These are phyloP conservation scores for Tragulus kanchil DNA, from an alignment of 2,113 vertebrate genomes.

Conservation along the genomic window DNA sequence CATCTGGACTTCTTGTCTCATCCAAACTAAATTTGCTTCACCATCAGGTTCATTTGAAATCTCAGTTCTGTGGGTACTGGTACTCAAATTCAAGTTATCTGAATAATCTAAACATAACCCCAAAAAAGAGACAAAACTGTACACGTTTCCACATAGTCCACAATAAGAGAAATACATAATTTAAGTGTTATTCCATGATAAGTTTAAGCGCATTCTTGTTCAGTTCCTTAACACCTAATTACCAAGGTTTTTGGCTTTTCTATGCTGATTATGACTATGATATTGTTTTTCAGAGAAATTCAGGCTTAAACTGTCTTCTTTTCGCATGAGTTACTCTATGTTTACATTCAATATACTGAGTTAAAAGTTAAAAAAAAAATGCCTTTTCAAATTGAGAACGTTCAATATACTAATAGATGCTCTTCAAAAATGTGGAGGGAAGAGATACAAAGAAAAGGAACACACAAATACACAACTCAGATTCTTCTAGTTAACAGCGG, in stretches of 20 bases:
- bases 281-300: neutral
- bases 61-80: neutral
- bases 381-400: neutral
- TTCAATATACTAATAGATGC: neutral
- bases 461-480: neutral
- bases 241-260: neutral
- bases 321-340: neutral
- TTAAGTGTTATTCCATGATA: neutral
- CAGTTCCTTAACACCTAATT: neutral
- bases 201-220: neutral
- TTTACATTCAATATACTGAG: neutral
- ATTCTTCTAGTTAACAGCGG: neutral
- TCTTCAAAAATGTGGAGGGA: neutral
- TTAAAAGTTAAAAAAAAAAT: neutral
- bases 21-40: conserved; percentile 45
- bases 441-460: neutral
- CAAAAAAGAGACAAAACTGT: neutral
- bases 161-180: neutral
- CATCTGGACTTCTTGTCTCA: conserved; percentile 67
- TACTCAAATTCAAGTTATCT: conserved; percentile 3
- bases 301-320: conserved; percentile 2
- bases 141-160: neutral
- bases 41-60: conserved; percentile 36
- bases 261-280: neutral
- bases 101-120: conserved; percentile 29